These are phyloP conservation scores for Hololepta plana DNA, from an alignment of 2,888 invertebrate genomes.

Conservation along the genomic window DNA sequence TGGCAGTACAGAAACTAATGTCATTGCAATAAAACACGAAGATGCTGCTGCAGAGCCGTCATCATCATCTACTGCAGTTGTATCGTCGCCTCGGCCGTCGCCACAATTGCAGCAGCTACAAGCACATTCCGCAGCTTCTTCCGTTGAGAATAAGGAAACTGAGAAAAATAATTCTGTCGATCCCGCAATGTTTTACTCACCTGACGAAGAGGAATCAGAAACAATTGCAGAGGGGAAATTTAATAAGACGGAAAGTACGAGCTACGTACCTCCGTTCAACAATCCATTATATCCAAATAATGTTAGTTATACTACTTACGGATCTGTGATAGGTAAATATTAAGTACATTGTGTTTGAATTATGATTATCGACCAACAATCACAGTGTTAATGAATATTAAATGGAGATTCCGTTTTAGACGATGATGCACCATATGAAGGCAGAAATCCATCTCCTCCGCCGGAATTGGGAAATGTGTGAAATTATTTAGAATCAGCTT, in stretches of 20 bases:
- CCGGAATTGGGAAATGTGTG: conserved; percentile 17
- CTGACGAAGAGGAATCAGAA: neutral
- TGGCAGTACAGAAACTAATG: conserved; percentile 16
- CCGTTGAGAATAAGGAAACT: no score
- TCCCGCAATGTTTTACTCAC: no score
- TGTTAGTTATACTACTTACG: conserved; percentile 22
- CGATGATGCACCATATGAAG: conserved; percentile 26
- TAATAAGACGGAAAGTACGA: conserved; percentile 11
- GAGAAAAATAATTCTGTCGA: no score
- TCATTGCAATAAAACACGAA: conserved; percentile 4
- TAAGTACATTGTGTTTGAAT: conserved; percentile 1
- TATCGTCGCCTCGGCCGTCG: no score
- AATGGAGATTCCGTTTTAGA: conserved; percentile 15
- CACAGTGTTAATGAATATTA: no score
- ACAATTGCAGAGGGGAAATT: conserved; percentile 3
- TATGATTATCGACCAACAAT: no score
- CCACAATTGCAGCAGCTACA: no score
- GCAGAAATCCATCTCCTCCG: conserved; percentile 27
- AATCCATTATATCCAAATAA: conserved; percentile 28
- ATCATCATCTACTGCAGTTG: no score
- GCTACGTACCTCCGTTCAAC: conserved; percentile 28
- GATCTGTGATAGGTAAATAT: conserved; percentile 21
- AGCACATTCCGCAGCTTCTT: no score
- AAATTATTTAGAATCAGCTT: conserved; percentile 5
- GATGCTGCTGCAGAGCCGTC: conserved; percentile 1